These are phyloP conservation scores for Pinna nobilis DNA, from an alignment of 1,140 invertebrate genomes.

Conservation along the genomic window DNA sequence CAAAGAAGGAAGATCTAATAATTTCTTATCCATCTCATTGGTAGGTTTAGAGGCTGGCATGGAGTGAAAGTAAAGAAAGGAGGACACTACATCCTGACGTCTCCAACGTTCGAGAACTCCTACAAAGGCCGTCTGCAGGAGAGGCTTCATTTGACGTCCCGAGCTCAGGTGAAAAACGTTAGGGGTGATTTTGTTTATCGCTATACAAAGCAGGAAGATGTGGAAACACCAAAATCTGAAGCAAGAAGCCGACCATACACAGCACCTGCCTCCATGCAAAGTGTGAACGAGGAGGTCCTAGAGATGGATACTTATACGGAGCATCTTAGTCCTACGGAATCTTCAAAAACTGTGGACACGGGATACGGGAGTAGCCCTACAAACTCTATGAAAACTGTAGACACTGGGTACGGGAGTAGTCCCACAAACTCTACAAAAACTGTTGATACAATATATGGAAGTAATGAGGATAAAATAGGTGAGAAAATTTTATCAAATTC, in stretches of 20 bases:
- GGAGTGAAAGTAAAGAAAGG: constrained; percentile 41
- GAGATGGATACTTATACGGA: constrained; percentile 3
- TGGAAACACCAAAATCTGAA: constrained; percentile 3
- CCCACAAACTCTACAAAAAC: constrained; percentile 37
- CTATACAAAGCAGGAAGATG: constrained; percentile 32
- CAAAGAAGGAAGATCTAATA: neutral
- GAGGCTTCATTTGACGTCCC: constrained; percentile 37
- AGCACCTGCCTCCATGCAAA: constrained; percentile 42
- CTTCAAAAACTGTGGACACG: constrained; percentile 41
- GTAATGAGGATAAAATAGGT: constrained; percentile 26
- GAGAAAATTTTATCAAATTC: constrained; percentile 10
- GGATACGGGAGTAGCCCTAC: constrained; percentile 41
- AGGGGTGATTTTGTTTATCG: constrained; percentile 42
- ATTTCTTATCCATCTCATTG: neutral
- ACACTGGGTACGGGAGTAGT: constrained; percentile 45
- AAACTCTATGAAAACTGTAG: constrained; percentile 40
- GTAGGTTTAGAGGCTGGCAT: constrained; percentile 52
- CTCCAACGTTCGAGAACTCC: constrained; percentile 42
- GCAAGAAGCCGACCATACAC: constrained; percentile 38
- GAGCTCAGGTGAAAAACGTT: constrained; percentile 39
- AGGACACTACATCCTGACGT: constrained; percentile 43
- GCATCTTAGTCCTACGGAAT: constrained; percentile 31
- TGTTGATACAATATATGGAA: constrained; percentile 47
- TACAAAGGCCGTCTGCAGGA: constrained; percentile 39
- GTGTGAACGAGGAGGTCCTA: neutral